phyloP scores from a whole-genome alignment of 2,888 invertebrate species.

The Linyphia triangularis region DNA sequence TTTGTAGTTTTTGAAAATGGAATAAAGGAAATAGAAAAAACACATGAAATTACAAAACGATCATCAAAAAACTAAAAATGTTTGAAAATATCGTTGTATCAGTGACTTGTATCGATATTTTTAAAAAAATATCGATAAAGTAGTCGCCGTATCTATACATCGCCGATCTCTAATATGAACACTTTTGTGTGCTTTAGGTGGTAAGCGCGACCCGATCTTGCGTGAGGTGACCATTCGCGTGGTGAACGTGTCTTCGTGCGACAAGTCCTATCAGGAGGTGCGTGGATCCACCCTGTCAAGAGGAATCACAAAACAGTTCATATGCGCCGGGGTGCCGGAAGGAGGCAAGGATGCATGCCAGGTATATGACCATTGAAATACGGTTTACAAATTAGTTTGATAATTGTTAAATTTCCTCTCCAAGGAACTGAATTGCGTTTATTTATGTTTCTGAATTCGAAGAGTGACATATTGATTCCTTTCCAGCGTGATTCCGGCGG shows the following conservation, averaged over 20 bases:
- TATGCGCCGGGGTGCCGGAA: constrained; percentile 69
- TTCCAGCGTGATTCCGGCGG: constrained; percentile 73
- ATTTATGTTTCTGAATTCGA: not conserved
- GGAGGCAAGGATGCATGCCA: constrained; percentile 73
- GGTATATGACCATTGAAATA: constrained; percentile 13
- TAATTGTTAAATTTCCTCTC: not conserved
- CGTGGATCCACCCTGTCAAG: constrained; percentile 48
- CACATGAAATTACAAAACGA: too few species aligned
- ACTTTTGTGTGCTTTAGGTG: constrained; percentile 25
- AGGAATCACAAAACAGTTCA: constrained; percentile 69
- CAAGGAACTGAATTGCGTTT: not conserved
- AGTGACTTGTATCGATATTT: too few species aligned
- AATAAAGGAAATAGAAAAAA: too few species aligned
- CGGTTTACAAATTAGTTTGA: too few species aligned
- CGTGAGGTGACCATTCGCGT: constrained; percentile 77
- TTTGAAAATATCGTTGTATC: too few species aligned
- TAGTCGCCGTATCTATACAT: too few species aligned
- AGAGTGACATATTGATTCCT: not conserved
- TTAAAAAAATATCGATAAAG: too few species aligned
- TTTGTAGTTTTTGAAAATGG: too few species aligned
- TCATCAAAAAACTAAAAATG: too few species aligned
- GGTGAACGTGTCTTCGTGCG: constrained; percentile 74
- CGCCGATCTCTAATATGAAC: too few species aligned
- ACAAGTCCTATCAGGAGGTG: constrained; percentile 66
- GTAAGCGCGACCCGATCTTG: constrained; percentile 61